These are phyloP conservation scores for Caenorhabditis briggsae DNA, from an alignment of 1,140 invertebrate species.

Conservation along the genomic window DNA sequence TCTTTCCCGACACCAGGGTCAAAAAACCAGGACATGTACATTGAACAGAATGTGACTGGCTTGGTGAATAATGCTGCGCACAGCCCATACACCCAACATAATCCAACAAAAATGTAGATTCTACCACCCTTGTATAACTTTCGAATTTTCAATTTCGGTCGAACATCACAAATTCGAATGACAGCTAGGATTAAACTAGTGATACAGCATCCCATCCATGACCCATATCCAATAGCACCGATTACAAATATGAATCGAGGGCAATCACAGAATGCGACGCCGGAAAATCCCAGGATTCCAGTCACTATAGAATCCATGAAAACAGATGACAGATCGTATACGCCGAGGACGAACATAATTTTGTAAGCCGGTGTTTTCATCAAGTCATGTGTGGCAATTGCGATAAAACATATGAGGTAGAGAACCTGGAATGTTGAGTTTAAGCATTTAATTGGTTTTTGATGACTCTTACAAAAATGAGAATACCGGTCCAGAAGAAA, in stretches of 20 bases:
- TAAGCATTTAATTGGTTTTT: too few relatives aligned
- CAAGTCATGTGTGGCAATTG: neutral
- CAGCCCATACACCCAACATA: neutral
- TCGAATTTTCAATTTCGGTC: neutral
- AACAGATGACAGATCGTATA: neutral
- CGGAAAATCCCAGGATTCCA: neutral
- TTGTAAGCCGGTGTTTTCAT: constrained; percentile 3
- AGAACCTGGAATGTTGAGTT: too few relatives aligned
- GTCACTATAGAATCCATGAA: neutral
- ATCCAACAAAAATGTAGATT: neutral
- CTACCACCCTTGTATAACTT: neutral
- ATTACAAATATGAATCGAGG: neutral
- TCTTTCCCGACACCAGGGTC: neutral
- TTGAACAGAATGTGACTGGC: neutral
- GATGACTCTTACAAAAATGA: too few relatives aligned
- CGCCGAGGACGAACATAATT: neutral
- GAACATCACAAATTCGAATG: neutral
- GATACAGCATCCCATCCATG: constrained; percentile 16
- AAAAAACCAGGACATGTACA: neutral
- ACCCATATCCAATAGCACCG: neutral
- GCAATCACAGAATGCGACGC: neutral
- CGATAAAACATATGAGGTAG: too few relatives aligned
- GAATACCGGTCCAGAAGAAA: too few relatives aligned
- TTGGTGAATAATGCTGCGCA: neutral
- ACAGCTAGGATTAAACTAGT: neutral